Base-by-base conservation (phyloP, 2,113 vertebrate species). In the Hirundichthys speculiger region DNA sequence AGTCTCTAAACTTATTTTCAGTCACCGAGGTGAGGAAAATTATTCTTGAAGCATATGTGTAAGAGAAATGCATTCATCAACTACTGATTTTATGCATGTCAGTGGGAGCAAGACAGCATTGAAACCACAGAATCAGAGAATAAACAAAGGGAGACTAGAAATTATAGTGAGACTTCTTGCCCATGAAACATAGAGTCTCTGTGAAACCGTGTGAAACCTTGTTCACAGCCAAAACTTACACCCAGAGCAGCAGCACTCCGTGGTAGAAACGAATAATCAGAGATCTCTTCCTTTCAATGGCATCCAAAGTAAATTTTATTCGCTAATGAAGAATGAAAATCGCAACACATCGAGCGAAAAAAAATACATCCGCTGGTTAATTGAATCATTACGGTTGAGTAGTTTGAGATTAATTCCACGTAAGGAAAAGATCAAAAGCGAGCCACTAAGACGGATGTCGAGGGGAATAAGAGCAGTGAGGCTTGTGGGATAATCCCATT, bases 401-500 rank as follows among this genome's bases (percentile, higher is more conserved):
- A 86, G 79, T 90, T 89, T 82, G 80, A 86, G 86, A 86, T 88
- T 85, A 87, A 89, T 90, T 85, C 85, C 57, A 74, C 65, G 64
- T 86, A 88, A 85, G 75, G 80, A 86, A 83, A 76, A 85, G 82
- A 85, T 88, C 83, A 88, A 89, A 90, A 68, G 79, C 65, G 10
- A 83, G 65, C 73, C 66, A 69, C 69, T 80, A 60, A 71, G 60
- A 63, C 45, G 76, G 78, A 88, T 64, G 85, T 89, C 66, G 34
- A 51, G 61, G 69, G 66, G 84, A 83, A 86, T 86, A 69, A 75
- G 81, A 68, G 81, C 86, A 77, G 66, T 85, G 84, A 88, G 78
- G 87, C 82, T 86, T 85, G 80, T 88, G 85, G 85, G 70, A 80
- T 91, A 91, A 91, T 91, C 89, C 85, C 84, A 89, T 91, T 90